Conservation (phyloP, 2,113 vertebrate species). For the Camarhynchus parvulus region DNA sequence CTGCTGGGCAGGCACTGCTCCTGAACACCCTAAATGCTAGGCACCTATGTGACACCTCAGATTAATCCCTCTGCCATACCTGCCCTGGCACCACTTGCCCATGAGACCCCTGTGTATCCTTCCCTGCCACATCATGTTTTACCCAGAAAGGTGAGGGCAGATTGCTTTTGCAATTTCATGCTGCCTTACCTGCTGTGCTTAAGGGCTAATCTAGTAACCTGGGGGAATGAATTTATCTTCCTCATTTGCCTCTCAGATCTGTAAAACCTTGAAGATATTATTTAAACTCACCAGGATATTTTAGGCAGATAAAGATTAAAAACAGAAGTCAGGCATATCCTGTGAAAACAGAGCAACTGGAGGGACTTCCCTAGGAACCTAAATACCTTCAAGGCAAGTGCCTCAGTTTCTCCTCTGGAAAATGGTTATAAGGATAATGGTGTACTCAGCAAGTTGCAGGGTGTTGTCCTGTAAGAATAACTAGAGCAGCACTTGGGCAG, state of each 20-base stretch:
- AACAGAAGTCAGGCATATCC: not conserved
- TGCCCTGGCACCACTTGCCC: not conserved
- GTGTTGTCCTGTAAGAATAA: not conserved
- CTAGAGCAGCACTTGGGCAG: not conserved
- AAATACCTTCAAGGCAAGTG: not conserved
- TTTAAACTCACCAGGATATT: not conserved
- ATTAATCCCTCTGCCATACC: not conserved
- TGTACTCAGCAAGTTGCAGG: not conserved
- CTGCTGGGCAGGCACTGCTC: not conserved
- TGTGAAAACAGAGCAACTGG: not conserved
- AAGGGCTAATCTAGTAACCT: not conserved
- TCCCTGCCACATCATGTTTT: accelerated
- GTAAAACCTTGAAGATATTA: not conserved
- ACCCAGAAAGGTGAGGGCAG: not conserved
- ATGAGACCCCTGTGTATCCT: not conserved
- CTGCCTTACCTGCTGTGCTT: not conserved
- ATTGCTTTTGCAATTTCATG: not conserved
- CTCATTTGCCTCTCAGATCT: not conserved
- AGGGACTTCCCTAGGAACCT: not conserved
- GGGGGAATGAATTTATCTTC: not conserved
- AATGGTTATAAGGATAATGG: not conserved
- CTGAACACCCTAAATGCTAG: not conserved
- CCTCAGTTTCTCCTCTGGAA: not conserved
- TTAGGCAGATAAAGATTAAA: not conserved
- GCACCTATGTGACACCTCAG: accelerated